These are phyloP conservation scores for Drosophila kambysellisi DNA, from an alignment of 2,888 invertebrate genomes.

Conservation along the genomic window DNA sequence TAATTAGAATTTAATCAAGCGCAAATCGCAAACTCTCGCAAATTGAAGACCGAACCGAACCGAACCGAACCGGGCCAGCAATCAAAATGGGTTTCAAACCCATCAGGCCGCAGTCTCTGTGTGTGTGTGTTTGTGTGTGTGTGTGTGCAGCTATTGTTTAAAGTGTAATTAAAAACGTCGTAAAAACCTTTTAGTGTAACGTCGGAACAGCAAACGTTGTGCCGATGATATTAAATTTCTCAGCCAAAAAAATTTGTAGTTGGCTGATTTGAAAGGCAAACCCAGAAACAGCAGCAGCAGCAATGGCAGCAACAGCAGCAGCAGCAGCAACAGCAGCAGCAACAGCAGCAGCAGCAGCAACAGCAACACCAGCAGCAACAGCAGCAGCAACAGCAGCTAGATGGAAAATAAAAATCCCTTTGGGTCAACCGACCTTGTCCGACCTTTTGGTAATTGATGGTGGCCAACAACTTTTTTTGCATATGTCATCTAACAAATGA, in stretches of 20 bases:
- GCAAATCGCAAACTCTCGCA: constrained; percentile 76
- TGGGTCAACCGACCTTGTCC: constrained; percentile 59
- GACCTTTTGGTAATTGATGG: constrained; percentile 73
- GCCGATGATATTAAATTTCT: constrained; percentile 72
- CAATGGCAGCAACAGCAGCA: constrained; percentile 1
- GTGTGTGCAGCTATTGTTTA: constrained; percentile 68
- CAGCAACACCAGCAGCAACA: neutral
- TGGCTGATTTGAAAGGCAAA: constrained; percentile 18
- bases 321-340: constrained; percentile 1
- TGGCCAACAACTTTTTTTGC: constrained; percentile 38
- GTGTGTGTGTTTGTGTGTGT: constrained; percentile 14
- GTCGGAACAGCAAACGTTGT: constrained; percentile 19
- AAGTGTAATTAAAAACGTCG: constrained; percentile 77
- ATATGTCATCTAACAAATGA: constrained; percentile 77
- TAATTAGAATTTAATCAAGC: constrained; percentile 82
- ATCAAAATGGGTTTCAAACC: constrained; percentile 38
- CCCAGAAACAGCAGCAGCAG: constrained; percentile 24
- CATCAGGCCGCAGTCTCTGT: constrained; percentile 1
- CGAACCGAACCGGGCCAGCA: constrained; percentile 10
- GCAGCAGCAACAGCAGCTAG: constrained; percentile 25
- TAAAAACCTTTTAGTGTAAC: constrained; percentile 75
- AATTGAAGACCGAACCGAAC: constrained; percentile 40
- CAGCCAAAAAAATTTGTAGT: constrained; percentile 23
- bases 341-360: constrained; percentile 29
- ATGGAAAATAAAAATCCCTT: constrained; percentile 58